These are phyloP conservation scores for Microvelia longipes DNA, from an alignment of 1,140 invertebrate species.

Conservation along the genomic window DNA sequence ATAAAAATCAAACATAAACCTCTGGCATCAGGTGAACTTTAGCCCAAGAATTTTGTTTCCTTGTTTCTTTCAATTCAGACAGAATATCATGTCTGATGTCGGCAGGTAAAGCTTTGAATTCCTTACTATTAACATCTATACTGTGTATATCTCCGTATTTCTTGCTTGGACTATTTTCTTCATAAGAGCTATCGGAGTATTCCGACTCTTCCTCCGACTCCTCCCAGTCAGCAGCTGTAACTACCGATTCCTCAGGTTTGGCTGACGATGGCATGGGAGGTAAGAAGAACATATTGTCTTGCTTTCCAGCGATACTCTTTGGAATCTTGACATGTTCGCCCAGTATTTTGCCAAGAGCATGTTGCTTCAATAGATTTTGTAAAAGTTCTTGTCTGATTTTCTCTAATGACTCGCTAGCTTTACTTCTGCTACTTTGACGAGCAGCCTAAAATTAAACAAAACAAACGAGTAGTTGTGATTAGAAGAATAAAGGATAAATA, in stretches of 20 bases:
- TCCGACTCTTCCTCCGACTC: constrained; percentile 12
- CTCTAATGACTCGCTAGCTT: constrained; percentile 50
- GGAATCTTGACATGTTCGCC: constrained; percentile 25
- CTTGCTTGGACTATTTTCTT: constrained; percentile 10
- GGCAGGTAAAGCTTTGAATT: constrained; percentile 65
- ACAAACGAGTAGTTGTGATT: neutral
- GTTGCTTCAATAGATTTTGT: constrained; percentile 40
- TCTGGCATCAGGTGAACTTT: constrained; percentile 61
- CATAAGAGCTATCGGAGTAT: constrained; percentile 7
- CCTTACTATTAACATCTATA: constrained; percentile 58
- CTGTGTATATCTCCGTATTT: constrained; percentile 47
- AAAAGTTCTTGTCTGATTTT: constrained; percentile 57
- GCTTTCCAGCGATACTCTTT: constrained; percentile 33
- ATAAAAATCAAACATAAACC: no score
- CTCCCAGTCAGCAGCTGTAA: neutral
- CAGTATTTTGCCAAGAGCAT: constrained; percentile 32
- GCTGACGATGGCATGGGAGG: constrained; percentile 38
- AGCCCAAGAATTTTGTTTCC: constrained; percentile 78
- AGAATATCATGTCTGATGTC: constrained; percentile 87
- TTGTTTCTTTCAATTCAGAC: constrained; percentile 74
- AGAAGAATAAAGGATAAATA: no score
- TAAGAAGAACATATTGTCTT: constrained; percentile 55
- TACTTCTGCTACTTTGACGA: constrained; percentile 56
- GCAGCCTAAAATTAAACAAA: constrained; percentile 42
- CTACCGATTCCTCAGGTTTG: neutral